phyloP scores from a whole-genome alignment of 1,140 invertebrate genomes.

The Drosophila orena region DNA sequence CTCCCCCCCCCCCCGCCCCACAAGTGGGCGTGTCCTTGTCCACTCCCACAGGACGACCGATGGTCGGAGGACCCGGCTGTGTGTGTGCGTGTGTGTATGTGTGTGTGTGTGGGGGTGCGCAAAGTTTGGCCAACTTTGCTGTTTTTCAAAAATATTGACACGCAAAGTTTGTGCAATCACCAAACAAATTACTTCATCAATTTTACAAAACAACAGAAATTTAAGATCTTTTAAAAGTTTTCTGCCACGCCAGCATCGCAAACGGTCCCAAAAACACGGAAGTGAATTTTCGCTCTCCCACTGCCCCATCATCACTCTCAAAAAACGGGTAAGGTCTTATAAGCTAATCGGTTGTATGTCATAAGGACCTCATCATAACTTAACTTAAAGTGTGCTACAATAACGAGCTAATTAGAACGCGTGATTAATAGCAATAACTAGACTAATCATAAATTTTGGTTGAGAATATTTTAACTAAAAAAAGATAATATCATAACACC shows the following conservation, averaged over 20 bases:
- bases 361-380: too few species aligned
- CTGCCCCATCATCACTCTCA: background rate
- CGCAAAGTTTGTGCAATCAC: slow-evolving; percentile 79
- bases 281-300: slow-evolving; percentile 24
- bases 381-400: too few species aligned
- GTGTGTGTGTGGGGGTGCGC: slow-evolving; percentile 11
- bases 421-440: too few species aligned
- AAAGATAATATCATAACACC: too few species aligned
- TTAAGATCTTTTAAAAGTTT: slow-evolving; percentile 80
- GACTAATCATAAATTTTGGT: too few species aligned
- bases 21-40: slow-evolving; percentile 23
- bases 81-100: slow-evolving; percentile 9
- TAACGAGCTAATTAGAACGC: too few species aligned
- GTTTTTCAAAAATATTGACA: slow-evolving; percentile 78
- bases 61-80: slow-evolving; percentile 2
- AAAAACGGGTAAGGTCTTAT: background rate
- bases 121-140: slow-evolving; percentile 55
- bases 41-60: background rate
- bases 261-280: slow-evolving; percentile 39
- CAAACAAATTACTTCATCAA: slow-evolving; percentile 83
- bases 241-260: slow-evolving; percentile 35
- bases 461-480: too few species aligned
- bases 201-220: slow-evolving; percentile 81
- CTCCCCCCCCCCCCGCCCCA: too few species aligned
- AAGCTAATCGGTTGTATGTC: background rate